These are phyloP conservation scores for Echinops telfairi DNA, from an alignment of 2,113 vertebrate species.

Conservation along the genomic window DNA sequence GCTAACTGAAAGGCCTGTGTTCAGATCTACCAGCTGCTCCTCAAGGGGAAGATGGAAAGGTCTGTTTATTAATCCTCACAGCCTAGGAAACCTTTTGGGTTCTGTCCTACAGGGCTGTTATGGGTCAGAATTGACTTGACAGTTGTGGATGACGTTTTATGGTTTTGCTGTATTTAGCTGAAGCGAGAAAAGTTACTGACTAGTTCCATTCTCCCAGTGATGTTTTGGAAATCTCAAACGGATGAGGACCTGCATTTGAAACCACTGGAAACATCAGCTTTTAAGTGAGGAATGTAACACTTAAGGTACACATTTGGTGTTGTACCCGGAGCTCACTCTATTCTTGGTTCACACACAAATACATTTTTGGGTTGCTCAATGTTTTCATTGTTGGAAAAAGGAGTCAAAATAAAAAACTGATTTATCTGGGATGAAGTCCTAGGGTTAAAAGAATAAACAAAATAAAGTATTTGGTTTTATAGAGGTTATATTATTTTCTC, in stretches of 20 bases:
- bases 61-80: too few species aligned
- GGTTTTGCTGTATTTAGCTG: not conserved
- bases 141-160: too few species aligned
- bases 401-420: not conserved
- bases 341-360: not conserved
- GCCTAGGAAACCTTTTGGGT: too few species aligned
- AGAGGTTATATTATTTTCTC: not conserved
- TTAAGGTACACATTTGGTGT: conserved; percentile 45
- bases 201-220: conserved; percentile 40
- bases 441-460: conserved; percentile 19
- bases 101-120: too few species aligned
- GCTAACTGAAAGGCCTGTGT: too few species aligned
- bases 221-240: conserved; percentile 42
- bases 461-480: not conserved
- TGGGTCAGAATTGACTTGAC: too few species aligned
- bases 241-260: conserved; percentile 37
- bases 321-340: not conserved
- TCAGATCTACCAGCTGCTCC: too few species aligned
- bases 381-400: conserved; percentile 27
- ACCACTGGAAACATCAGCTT: conserved; percentile 18
- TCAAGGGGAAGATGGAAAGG: too few species aligned
- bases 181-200: conserved; percentile 1
- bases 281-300: conserved; percentile 33
- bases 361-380: conserved; percentile 15
- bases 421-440: not conserved